Evolutionary conservation across 2,797 vertebrate species (phyloP).

Genomic region (Pantherophis vulpinus): DNA sequence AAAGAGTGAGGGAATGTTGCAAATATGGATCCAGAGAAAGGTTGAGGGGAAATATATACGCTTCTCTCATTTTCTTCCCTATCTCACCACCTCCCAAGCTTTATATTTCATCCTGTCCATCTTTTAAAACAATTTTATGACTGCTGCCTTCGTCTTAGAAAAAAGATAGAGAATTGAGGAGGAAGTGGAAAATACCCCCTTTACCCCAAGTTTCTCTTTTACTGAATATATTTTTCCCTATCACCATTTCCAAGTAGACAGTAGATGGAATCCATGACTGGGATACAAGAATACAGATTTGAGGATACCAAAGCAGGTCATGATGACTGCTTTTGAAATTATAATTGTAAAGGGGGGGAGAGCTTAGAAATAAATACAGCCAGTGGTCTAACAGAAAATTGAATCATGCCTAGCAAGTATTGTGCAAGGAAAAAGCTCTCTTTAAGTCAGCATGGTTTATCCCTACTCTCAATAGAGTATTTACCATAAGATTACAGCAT

Average conservation of each 20-base stretch:
- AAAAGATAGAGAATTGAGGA: background rate
- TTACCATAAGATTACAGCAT: background rate
- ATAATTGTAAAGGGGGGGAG: background rate
- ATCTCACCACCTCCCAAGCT: background rate
- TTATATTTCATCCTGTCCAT: background rate
- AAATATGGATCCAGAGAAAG: background rate
- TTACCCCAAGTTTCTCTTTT: background rate
- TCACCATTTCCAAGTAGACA: background rate
- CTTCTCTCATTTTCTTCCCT: background rate
- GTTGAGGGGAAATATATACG: background rate
- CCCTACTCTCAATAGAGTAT: background rate
- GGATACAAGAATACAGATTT: background rate
- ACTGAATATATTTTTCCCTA: background rate
- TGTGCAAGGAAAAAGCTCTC: background rate
- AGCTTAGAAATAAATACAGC: background rate
- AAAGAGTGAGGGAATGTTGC: background rate
- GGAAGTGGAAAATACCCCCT: background rate
- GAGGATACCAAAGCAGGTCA: background rate
- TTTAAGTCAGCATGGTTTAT: background rate
- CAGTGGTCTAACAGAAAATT: background rate
- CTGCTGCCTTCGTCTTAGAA: background rate
- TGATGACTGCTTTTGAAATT: background rate
- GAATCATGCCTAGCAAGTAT: background rate
- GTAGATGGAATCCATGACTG: background rate
- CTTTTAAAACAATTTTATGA: background rate